Conservation (phyloP, 1,140 invertebrate species). For the Hermetia illucens region DNA sequence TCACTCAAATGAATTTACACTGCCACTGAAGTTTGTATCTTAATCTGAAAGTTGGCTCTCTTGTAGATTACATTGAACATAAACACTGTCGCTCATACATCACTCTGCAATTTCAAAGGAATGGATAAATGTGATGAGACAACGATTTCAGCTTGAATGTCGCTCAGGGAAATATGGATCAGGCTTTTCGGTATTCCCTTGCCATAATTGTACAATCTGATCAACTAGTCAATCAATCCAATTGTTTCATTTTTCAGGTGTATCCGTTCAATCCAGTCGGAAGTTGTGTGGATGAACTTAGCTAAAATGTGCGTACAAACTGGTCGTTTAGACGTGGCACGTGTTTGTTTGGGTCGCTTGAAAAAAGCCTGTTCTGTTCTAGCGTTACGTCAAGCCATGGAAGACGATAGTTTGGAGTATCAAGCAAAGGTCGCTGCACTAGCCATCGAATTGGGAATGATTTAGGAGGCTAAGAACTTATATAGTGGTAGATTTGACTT, state of each 20-base stretch:
- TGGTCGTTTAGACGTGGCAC: conserved; percentile 82
- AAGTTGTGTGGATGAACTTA: conserved; percentile 88
- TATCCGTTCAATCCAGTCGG: conserved; percentile 73
- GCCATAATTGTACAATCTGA: no score
- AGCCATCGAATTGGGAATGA: conserved; percentile 80
- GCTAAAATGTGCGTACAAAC: conserved; percentile 94
- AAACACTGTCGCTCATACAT: conserved; percentile 42
- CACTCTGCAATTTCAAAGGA: conserved; percentile 84
- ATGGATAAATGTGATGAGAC: conserved; percentile 57
- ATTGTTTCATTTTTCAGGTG: conserved; percentile 31
- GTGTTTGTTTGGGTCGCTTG: conserved; percentile 90
- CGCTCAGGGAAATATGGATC: conserved; percentile 76
- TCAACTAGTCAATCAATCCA: no score
- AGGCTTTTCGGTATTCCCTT: conserved; percentile 84
- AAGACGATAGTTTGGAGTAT: conserved; percentile 51
- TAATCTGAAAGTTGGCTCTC: no score
- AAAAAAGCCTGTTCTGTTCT: conserved; percentile 77
- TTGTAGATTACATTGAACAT: conserved; percentile 23
- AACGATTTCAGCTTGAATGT: conserved; percentile 86
- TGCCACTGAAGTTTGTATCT: no score
- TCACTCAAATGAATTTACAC: no score
- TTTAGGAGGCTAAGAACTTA: conserved; percentile 79
- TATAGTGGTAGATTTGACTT: conserved; percentile 74
- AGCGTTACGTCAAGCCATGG: conserved; percentile 62
- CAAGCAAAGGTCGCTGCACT: conserved; percentile 77